Percentiles rank a stretch among this genome's conserved stretches.
Conservation (phyloP, 2,113 vertebrate genomes). For the Okapia johnstoni region DNA sequence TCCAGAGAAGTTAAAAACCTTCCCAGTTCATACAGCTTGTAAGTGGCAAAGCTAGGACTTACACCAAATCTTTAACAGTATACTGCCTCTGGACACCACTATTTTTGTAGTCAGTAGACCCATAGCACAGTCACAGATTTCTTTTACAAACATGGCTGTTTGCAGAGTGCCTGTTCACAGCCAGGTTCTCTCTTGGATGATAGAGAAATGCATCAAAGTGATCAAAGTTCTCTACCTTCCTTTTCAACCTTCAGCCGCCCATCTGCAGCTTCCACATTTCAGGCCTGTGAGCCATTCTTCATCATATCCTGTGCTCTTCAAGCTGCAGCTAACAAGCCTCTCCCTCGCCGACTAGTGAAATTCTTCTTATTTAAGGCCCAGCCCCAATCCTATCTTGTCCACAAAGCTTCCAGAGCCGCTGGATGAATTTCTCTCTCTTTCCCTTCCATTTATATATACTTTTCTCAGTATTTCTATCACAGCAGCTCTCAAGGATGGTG, state of each 20-base stretch:
- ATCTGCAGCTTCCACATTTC: background rate
- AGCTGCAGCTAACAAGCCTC: background rate
- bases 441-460: background rate
- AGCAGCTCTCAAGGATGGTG: background rate
- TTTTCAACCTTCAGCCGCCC: background rate
- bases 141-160: background rate
- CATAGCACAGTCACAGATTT: background rate
- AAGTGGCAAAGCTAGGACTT: background rate
- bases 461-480: background rate
- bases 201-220: background rate
- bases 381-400: background rate
- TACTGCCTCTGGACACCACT: background rate
- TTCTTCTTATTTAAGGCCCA: background rate
- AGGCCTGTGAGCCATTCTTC: background rate
- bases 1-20: background rate
- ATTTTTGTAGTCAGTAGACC: background rate
- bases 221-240: background rate
- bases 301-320: background rate
- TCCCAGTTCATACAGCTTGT: background rate
- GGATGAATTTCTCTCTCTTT: background rate
- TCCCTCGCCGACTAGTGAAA: background rate
- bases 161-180: background rate
- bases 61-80: background rate
- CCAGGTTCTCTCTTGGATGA: background rate
- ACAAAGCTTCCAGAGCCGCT: background rate